Evolutionary conservation across 2,888 invertebrate genomes (phyloP), one percentile per base, ranked within the genome.

Genomic region (Penaeus monodon): DNA sequence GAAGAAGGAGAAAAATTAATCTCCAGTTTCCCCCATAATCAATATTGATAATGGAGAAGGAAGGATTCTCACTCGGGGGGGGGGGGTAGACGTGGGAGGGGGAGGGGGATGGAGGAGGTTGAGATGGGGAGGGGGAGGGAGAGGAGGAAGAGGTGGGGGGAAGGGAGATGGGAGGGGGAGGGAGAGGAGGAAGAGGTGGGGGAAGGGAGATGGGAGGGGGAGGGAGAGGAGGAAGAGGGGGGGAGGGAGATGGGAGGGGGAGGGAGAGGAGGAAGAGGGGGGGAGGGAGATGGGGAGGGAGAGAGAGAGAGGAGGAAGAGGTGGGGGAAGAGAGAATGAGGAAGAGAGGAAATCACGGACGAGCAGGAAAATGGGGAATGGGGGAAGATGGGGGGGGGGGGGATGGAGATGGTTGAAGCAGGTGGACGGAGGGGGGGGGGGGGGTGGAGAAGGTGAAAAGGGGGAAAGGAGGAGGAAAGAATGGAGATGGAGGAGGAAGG

Each of bases 321-420:
- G 44, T 6, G 44, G 17, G 65, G 4, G n/a, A 4, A 6, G 14
- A 20, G 76, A 2, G 12, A 7, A 14, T 7, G 76, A 2, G 44
- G 17, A 14, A 33, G 8, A 14, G 63, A 63, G 78, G 57, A 57
- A n/a, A n/a, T n/a, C n/a, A n/a, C n/a, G n/a, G n/a, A n/a, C n/a
- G n/a, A n/a, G n/a, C n/a, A n/a, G n/a, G n/a, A 57, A 44, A 3
- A 2, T 38, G 76, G 57, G 29, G n/a, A 22, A 65, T 64, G 83
- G 76, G 64, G 83, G 76, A 76, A 76, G 65, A 83, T 76, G 76
- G 64, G n/a, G 83, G 66, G 57, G 83, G 76, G 33, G 33, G 33
- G 3, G 33, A 3, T 2, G 33, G 3, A 3, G 3, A 3, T 2
- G 33, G 3, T 33, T 1, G 33, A 3, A 3, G 3, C 2, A 3